phyloP scores from a whole-genome alignment of 2,888 invertebrate genomes.

The Vesta saturnalis region DNA sequence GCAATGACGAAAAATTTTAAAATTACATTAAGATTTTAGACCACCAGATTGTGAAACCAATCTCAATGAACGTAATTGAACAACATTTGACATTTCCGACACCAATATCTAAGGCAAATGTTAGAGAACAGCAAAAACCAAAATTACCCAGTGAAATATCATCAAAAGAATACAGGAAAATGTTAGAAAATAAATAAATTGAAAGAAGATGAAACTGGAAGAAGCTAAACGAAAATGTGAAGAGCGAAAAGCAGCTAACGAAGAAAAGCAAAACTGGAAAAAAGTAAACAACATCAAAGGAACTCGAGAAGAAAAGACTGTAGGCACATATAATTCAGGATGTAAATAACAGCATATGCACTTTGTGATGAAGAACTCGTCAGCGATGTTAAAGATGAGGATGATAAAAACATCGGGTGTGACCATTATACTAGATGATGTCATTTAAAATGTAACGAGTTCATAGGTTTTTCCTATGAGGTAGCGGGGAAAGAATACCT shows the following conservation, averaged over 20 bases:
- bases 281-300: not conserved
- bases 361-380: not conserved
- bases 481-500: not conserved
- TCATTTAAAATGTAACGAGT: not conserved
- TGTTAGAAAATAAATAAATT: not conserved
- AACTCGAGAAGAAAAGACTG: not conserved
- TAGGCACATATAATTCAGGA: not conserved
- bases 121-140: too few relatives aligned
- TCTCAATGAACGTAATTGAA: too few relatives aligned
- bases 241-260: not conserved
- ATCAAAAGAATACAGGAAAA: not conserved
- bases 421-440: not conserved
- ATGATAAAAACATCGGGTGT: constrained; percentile 2
- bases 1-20: too few relatives aligned
- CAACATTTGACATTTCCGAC: too few relatives aligned
- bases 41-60: too few relatives aligned
- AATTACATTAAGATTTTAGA: too few relatives aligned
- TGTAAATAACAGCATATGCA: not conserved
- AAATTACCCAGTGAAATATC: not conserved
- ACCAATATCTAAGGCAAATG: too few relatives aligned
- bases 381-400: not conserved
- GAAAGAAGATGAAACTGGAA: not conserved
- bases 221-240: not conserved
- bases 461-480: not conserved
- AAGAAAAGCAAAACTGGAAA: not conserved